Evolutionary conservation across 1,140 invertebrate genomes (phyloP), one percentile per base, ranked within the genome.

Genomic region (Bombus cullumanus): DNA sequence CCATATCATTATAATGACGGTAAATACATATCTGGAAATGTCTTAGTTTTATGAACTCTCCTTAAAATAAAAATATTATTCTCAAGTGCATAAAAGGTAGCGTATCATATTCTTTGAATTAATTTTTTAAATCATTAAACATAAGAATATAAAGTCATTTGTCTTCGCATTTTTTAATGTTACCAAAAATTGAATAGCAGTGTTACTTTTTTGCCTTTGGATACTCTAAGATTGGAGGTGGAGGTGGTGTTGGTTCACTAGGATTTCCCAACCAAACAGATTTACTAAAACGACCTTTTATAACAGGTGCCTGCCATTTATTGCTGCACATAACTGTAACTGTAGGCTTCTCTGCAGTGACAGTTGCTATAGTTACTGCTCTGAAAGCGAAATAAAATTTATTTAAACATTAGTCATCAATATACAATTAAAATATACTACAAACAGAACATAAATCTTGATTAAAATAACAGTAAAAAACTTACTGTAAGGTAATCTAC

Each of bases 261-360:
- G 93, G 93, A 92, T 93, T 94, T 77, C 92, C 94, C 77, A 94
- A 39, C 93, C 92, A 94, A 0, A 94, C 93, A 13, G 92, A 94
- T 91, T 94, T 94, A 89, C 92, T 94, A 89, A 95, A 95, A 39
- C 94, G 92, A 74, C 94, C 94, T 83, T 94, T 95, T 79, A 94
- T 93, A 81, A 94, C 92, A 66, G 94, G 94, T 73, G 93, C 78
- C 86, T 94, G 94, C 93, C 93, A 95, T 88, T 94, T 95, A 89
- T 91, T 94, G 76, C 86, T 90, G 75, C 91, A 86, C 74, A 92
- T 86, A 37, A 91, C 74, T 80, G 86, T 90, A 83, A 90, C 81
- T 62, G 89, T 90, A 66, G 92, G 88, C 87, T 92, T 94, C 69
- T 94, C 93, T 75, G 89, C 85, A 41, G 85, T 92, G 53, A 92